Evolutionary conservation across 2,888 invertebrate genomes (phyloP).

Genomic region (Podotricha telesiphe): DNA sequence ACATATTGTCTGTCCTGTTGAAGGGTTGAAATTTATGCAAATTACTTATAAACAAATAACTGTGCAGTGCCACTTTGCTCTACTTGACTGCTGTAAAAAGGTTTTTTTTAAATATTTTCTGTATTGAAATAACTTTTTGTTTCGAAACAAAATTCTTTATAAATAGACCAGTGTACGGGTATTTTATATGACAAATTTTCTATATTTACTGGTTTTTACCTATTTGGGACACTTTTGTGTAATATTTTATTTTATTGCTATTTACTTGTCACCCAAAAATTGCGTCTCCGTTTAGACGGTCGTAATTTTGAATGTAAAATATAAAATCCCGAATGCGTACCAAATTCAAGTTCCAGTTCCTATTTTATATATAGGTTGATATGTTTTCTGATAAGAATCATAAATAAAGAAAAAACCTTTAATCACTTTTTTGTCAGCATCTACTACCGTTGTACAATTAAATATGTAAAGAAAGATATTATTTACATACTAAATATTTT

Average conservation of each 20-base stretch:
- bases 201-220: slow-evolving; percentile 1
- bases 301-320: too few species aligned
- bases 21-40: slow-evolving; percentile 77
- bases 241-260: neutral
- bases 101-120: neutral
- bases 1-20: slow-evolving; percentile 52
- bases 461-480: too few species aligned
- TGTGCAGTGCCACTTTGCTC: slow-evolving; percentile 18
- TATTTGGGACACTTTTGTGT: neutral
- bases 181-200: slow-evolving; percentile 19
- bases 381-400: too few species aligned
- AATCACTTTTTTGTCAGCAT: too few species aligned
- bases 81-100: slow-evolving; percentile 20
- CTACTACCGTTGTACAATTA: too few species aligned
- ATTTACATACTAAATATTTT: too few species aligned
- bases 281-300: too few species aligned
- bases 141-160: neutral
- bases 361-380: too few species aligned
- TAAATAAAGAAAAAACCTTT: too few species aligned
- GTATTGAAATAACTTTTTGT: neutral
- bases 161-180: slow-evolving; percentile 7
- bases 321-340: too few species aligned
- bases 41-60: slow-evolving; percentile 68
- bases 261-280: too few species aligned
- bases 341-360: too few species aligned